Evolutionary conservation across 2,113 vertebrate species (phyloP).

Genomic region (Antechinus flavipes): DNA sequence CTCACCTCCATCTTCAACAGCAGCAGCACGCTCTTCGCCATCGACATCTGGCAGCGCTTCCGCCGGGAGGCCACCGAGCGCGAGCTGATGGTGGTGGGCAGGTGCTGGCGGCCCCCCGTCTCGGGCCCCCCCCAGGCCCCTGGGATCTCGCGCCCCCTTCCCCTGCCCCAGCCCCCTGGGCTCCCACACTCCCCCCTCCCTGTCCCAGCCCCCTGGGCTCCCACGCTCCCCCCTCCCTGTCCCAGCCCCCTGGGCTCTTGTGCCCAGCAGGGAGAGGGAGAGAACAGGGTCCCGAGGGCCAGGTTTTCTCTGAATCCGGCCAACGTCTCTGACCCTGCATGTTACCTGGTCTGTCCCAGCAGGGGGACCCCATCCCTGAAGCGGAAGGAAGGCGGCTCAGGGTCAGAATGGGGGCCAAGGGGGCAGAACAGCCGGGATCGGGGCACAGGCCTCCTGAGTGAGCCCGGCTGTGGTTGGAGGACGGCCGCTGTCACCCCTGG

Average conservation of each 20-base stretch:
- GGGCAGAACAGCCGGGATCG: not conserved
- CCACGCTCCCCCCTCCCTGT: accelerated
- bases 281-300: not conserved
- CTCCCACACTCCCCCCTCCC: accelerated
- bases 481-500: not conserved
- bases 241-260: too few relatives aligned
- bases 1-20: slow-evolving; percentile 99
- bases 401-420: too few relatives aligned
- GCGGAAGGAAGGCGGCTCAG: not conserved
- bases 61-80: slow-evolving; percentile 88
- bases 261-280: not conserved
- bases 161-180: not conserved
- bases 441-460: not conserved
- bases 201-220: too few relatives aligned
- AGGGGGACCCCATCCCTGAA: not conserved
- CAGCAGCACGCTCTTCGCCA: slow-evolving; percentile 94
- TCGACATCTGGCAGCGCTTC: slow-evolving; percentile 92
- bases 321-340: too few relatives aligned
- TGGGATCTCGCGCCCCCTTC: accelerated
- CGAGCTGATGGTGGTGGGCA: slow-evolving; percentile 97
- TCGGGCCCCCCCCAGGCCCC: accelerated
- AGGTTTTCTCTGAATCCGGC: not conserved
- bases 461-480: not conserved
- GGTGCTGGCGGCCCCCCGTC: slow-evolving; percentile 80
- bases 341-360: too few relatives aligned